Evolutionary conservation across 2,113 vertebrate species (phyloP).

Genomic region (Macrotis lagotis): DNA sequence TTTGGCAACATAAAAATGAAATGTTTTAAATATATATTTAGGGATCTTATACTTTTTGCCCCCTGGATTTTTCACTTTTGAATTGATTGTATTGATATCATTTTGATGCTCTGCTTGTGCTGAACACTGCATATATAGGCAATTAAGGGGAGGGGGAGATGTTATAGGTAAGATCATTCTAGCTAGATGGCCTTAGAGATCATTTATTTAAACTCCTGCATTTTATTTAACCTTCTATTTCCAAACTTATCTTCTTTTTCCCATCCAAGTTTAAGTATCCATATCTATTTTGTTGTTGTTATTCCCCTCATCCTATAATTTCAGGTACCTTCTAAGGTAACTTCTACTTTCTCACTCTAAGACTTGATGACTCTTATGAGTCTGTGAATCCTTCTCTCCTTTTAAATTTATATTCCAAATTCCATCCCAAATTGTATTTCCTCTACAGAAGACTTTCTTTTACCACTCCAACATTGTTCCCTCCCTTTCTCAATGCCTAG

Average conservation of each 20-base stretch:
- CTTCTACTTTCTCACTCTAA: background rate
- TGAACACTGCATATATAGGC: background rate
- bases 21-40: background rate
- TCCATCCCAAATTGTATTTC: background rate
- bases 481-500: conserved; percentile 13
- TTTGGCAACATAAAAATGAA: background rate
- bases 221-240: background rate
- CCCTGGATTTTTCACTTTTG: background rate
- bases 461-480: background rate
- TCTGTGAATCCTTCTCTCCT: background rate
- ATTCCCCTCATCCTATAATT: background rate
- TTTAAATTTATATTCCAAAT: background rate
- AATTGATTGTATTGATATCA: background rate
- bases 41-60: background rate
- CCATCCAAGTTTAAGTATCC: too few relatives aligned
- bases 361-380: background rate
- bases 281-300: background rate
- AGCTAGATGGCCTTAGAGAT: background rate
- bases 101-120: background rate
- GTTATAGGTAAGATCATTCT: background rate
- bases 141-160: background rate
- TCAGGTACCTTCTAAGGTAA: background rate
- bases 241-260: background rate
- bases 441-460: background rate
- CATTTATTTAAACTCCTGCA: background rate